These are phyloP conservation scores for Drosophila putrida DNA, from an alignment of 2,888 invertebrate genomes.

Conservation along the genomic window DNA sequence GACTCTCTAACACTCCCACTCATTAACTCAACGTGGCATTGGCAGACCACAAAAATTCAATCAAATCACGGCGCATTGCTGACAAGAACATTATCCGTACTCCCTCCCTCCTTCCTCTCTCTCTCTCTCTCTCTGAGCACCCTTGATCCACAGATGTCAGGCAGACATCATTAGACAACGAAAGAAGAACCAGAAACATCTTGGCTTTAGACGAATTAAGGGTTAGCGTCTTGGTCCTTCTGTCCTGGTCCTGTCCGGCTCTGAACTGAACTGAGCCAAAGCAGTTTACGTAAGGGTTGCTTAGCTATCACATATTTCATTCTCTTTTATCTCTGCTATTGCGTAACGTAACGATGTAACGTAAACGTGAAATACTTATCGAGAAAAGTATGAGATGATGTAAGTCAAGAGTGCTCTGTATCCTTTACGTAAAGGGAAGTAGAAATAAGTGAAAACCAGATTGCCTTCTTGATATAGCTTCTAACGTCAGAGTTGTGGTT, in stretches of 20 bases:
- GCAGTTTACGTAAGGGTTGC: conserved; percentile 22
- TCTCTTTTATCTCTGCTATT: not conserved
- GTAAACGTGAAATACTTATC: not conserved
- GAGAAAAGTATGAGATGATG: not conserved
- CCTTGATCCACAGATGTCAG: conserved; percentile 5
- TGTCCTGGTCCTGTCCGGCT: not conserved
- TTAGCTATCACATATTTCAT: conserved; percentile 9
- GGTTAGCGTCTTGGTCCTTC: not conserved
- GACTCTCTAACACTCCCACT: conserved; percentile 1
- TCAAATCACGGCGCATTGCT: conserved; percentile 71
- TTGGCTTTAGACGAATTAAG: conserved; percentile 2
- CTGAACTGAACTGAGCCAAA: conserved; percentile 4
- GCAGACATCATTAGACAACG: conserved; percentile 56
- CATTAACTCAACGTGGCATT: conserved; percentile 10
- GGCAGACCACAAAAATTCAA: conserved; percentile 77
- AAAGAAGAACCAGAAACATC: conserved; percentile 1
- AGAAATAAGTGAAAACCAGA: not conserved
- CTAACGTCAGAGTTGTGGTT: not conserved
- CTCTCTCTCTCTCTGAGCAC: not conserved
- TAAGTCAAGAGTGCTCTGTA: not conserved
- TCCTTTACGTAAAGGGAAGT: not conserved
- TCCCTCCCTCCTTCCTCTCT: not conserved
- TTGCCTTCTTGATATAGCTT: not conserved
- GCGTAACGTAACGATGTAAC: conserved; percentile 16
- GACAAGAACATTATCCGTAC: conserved; percentile 57